Evolutionary conservation across 2,797 vertebrate species (phyloP), one percentile per base, ranked within the genome.

Genomic region (Furcifer pardalis): DNA sequence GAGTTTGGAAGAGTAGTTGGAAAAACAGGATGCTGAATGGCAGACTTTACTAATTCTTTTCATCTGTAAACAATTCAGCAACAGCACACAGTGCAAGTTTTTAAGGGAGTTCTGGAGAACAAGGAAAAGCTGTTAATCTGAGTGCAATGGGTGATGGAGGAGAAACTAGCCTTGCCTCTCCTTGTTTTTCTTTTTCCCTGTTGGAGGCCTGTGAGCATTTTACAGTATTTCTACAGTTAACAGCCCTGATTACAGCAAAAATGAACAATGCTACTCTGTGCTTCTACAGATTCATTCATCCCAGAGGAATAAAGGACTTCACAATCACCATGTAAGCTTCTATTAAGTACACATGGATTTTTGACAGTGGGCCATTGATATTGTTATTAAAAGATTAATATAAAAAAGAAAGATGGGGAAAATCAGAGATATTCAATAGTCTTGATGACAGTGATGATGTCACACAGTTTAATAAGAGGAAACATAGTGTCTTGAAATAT

Each of bases 21-120:
- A 92, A 91, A 90, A 94, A 94, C 93, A 96, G 95, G 95, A 95
- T 95, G 92, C 92, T 77, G 91, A 90, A 93, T 93, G 94, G 93
- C 90, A 91, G 87, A 77, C 66, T 86, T 90, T 90, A 84, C 92
- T 94, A 92, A 95, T 91, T 86, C 86, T 88, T 92, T 81, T 88
- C 90, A 94, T 94, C 89, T 94, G 94, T 88, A 84, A 91, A 91
- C 87, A 32, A 83, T 94, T 90, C 87, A 89, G 86, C 90, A 87
- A 85, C 88, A 1, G 37, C 72, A n/a, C 68, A 75, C 81, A 88
- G 85, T 82, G 79, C 89, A 92, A 91, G 89, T n/a, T 87, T 77
- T 87, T 77, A 15, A 80, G 80, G 83, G 87, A 93, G 82, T 85
- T 56, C 87, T 81, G 80, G 23, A 8, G 89, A 91, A 84, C 87